Evolutionary conservation across 35 echinoderm and acorn worm genomes (phyloP), one percentile per base, ranked within the genome.

Genomic region (Apostichopus californicus): DNA sequence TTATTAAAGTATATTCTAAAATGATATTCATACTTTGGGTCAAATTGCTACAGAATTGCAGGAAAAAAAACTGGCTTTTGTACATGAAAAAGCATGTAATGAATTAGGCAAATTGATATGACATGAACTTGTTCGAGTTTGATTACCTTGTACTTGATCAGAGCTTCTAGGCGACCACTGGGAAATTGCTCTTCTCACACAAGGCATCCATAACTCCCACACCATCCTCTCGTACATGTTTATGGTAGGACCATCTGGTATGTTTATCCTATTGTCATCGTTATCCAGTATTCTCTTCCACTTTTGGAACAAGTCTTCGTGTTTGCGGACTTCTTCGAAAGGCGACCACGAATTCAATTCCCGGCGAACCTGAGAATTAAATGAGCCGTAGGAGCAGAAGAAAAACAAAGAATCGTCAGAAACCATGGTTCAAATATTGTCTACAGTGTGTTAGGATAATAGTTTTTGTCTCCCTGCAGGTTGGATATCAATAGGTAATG

Each of bases 121-220:
- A 2, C 28, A 34, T 34, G 28, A 34, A 34, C 28, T 34, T 34
- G 8, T 1, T 78, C 1, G 0, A 46, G 20, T 24, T 8, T 78
- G 77, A 78, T 17, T 91, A 91, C 89, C 89, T 79, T 91, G 89
- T 4, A 91, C 89, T 59, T 91, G 58, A 13, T 91, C 89, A 13
- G 89, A 96, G 17, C 93, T 92, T 66, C 89, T 92, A 0, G 93
- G 79, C 57, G 90, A 94, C 93, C 97, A 98, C 46, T 91, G 91
- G 4, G 75, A 90, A 54, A 98, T 64, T 26, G 95, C 87, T 78
- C 94, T 87, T 46, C 97, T 83, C 13, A 98, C 56, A 9, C 77
- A 64, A 0, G 97, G 97, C 97, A 98, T 98, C 97, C 94, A 98
- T 2, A 95, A 75, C 78, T 98, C 97, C 97, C 97, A 98, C 0